Evolutionary conservation across 1,140 invertebrate genomes (phyloP), one percentile per base, ranked within the genome.

Genomic region (Lordiphosa mommai): DNA sequence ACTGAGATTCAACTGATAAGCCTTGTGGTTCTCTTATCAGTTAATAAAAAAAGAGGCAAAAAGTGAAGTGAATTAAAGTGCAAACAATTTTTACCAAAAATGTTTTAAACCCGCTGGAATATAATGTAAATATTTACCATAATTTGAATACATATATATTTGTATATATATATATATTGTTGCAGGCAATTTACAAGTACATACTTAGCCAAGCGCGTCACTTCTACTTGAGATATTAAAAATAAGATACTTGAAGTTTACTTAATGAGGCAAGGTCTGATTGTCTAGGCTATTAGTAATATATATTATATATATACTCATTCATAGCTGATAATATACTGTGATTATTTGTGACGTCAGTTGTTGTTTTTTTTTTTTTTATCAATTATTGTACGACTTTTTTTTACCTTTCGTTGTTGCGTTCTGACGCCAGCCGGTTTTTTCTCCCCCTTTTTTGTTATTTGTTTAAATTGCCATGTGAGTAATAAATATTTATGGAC

Each of bases 171-270:
- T 40, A 13, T 9, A 66, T 63, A 40, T 65, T 44, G 47, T 71
- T 58, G 34, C 34, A 65, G 53, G 66, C 58, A 82, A 74, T 82
- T 80, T 82, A 82, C 76, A 76, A 80, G 76, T 76, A 76, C 76
- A 74, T 66, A 63, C 17, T 8, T 3, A 38, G 38, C 27, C 47
- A 8, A 30, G 10, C 16, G 51, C 56, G 55, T 43, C 51, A 56
- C 13, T 44, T 10, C n/a, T 30, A 44, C 23, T 36, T 40, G 7
- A 37, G 13, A 36, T 59, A 56, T 36, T 30, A 13, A 46, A 38
- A 50, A 57, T 36, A 30, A 43, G 13, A 17, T 30, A 17, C 27
- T 6, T 27, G 3, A 40, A 10, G 17, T 20, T 3, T 38, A 38
- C 16, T 3, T 38, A 38, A 27, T 27, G 23, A 27, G 23, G 23